Evolutionary conservation across 2,888 invertebrate genomes (phyloP).

Genomic region (Pedicia rivosa): DNA sequence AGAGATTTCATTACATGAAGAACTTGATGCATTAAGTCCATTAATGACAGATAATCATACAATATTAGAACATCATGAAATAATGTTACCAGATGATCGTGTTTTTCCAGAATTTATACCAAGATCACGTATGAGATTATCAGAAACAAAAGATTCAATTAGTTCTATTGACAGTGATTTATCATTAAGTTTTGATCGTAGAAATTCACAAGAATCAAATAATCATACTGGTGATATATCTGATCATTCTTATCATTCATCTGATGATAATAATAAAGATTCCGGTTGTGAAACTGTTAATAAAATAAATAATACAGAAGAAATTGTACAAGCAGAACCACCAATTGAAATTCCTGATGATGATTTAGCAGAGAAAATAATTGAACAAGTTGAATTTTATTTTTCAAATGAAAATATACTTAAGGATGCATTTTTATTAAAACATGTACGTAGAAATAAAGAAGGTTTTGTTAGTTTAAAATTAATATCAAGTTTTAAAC

Average conservation of each 20-base stretch:
- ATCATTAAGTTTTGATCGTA: constrained; percentile 36
- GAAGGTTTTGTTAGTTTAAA: constrained; percentile 92
- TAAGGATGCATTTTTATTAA: constrained; percentile 87
- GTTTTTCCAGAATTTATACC: constrained; percentile 14
- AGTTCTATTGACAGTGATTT: constrained; percentile 45
- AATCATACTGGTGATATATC: too few species aligned
- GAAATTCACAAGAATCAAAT: constrained; percentile 12
- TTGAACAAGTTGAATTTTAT: constrained; percentile 85
- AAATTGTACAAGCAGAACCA: constrained; percentile 16
- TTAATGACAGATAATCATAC: constrained; percentile 29
- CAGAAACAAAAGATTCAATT: constrained; percentile 41
- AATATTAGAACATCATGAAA: constrained; percentile 19
- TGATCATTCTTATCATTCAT: neutral
- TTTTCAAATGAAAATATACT: constrained; percentile 91
- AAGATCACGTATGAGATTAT: constrained; percentile 36
- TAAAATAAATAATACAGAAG: constrained; percentile 6
- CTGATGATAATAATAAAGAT: constrained; percentile 39
- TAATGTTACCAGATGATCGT: neutral
- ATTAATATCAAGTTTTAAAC: constrained; percentile 86
- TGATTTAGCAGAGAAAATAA: constrained; percentile 61
- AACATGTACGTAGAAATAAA: constrained; percentile 88
- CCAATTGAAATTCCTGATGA: constrained; percentile 44
- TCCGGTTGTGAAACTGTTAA: constrained; percentile 45
- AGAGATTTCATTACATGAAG: constrained; percentile 16
- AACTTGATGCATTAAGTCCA: constrained; percentile 29